These are phyloP conservation scores for Yasuhikotakia modesta DNA, from an alignment of 2,797 vertebrate genomes.

Conservation along the genomic window DNA sequence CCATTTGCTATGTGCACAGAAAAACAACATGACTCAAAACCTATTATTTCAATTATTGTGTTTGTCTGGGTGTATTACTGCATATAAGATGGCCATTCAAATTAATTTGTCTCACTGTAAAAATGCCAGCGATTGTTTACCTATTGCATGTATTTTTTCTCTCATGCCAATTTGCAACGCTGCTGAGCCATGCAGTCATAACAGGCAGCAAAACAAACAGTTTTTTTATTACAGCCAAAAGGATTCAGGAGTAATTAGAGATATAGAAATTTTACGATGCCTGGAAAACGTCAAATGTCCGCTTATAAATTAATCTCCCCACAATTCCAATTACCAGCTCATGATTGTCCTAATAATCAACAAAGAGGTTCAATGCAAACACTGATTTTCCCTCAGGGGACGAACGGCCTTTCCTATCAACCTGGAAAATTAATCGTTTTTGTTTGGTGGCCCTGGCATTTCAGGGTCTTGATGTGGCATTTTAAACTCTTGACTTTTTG, in stretches of 20 bases:
- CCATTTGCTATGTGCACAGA: not conserved
- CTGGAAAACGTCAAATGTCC: conserved; percentile 21
- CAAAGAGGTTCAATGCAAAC: conserved; percentile 44
- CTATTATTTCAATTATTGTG: conserved; percentile 15
- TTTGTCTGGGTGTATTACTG: conserved; percentile 19
- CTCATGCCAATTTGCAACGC: conserved; percentile 5
- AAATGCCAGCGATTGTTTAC: conserved; percentile 34
- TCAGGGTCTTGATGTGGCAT: conserved; percentile 45
- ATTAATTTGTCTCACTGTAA: not conserved
- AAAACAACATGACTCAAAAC: not conserved
- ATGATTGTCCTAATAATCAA: conserved; percentile 51
- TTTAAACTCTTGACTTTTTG: conserved; percentile 37
- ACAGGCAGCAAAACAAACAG: conserved; percentile 28
- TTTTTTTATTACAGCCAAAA: conserved; percentile 27
- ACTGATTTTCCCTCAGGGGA: conserved; percentile 31
- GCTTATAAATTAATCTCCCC: conserved; percentile 46
- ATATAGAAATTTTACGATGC: conserved; percentile 33
- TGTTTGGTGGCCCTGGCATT: conserved; percentile 38
- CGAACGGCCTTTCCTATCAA: conserved; percentile 30
- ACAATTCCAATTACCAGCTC: conserved; percentile 46
- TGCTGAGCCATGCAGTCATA: not conserved
- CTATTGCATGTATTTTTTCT: not conserved
- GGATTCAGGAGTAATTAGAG: conserved; percentile 52
- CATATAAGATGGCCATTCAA: not conserved
- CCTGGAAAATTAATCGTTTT: conserved; percentile 43